Evolutionary conservation across 2,113 vertebrate species (phyloP).

Genomic region (Mobula birostris): DNA sequence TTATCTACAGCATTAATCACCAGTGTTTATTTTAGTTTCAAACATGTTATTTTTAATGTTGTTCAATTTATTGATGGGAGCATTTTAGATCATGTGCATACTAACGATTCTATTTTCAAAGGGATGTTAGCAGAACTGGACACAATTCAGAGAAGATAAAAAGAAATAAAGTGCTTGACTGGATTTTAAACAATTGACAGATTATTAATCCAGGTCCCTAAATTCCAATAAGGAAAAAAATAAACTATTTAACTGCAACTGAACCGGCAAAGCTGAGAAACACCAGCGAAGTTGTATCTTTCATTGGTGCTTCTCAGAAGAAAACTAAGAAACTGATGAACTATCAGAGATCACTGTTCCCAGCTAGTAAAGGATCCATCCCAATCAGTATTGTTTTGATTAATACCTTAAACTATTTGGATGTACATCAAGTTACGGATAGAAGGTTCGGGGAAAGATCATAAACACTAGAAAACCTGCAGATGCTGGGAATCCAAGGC

Average conservation of each 20-base stretch:
- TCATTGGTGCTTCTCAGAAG: too few species aligned
- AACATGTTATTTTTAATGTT: not conserved
- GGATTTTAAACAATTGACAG: not conserved
- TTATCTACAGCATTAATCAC: not conserved
- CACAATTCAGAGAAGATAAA: not conserved
- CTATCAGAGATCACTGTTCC: too few species aligned
- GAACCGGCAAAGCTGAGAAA: not conserved
- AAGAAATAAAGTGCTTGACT: not conserved
- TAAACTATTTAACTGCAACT: constrained; percentile 11
- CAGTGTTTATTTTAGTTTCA: not conserved
- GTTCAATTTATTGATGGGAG: not conserved
- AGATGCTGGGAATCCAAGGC: too few species aligned
- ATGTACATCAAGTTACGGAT: not conserved
- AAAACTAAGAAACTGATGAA: too few species aligned
- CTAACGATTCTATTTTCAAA: not conserved
- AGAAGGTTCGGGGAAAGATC: not conserved
- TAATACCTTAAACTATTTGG: not conserved
- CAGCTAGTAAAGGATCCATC: not conserved
- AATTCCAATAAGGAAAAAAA: not conserved
- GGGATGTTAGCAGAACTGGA: not conserved
- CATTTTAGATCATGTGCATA: not conserved
- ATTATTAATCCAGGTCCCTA: not conserved
- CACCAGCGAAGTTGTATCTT: not conserved
- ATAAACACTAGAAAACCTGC: too few species aligned
- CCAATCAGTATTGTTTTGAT: not conserved